These are phyloP conservation scores for Ernsta delagoae DNA, from an alignment of 2,888 invertebrate genomes.

Conservation along the genomic window DNA sequence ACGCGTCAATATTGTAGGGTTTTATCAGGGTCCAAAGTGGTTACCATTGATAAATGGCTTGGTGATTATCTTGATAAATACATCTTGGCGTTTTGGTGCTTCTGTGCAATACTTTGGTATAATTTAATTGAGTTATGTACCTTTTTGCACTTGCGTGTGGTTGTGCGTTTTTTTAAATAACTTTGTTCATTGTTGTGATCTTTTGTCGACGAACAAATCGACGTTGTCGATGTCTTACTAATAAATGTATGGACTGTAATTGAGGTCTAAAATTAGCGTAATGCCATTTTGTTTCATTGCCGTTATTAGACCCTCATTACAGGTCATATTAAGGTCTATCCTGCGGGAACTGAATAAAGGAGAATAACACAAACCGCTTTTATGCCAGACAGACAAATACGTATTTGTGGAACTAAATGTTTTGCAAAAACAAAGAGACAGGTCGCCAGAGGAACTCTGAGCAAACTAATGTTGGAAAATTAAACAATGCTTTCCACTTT, in stretches of 20 bases:
- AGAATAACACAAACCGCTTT: background rate
- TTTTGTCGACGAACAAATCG: no score
- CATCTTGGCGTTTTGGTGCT: no score
- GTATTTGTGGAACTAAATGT: constrained; percentile 9
- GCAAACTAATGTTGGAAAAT: constrained; percentile 7
- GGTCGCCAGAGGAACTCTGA: background rate
- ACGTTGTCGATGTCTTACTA: no score
- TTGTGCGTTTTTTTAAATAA: no score
- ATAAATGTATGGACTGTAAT: background rate
- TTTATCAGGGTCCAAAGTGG: no score
- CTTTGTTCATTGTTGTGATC: no score
- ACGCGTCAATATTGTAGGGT: no score
- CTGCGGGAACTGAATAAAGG: constrained; percentile 8
- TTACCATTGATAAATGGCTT: no score
- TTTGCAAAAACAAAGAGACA: constrained; percentile 9
- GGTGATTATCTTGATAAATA: no score
- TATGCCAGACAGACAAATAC: constrained; percentile 6
- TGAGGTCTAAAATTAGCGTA: background rate
- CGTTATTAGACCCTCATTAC: constrained; percentile 7
- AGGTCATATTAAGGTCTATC: constrained; percentile 12
- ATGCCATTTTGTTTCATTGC: constrained; percentile 1
- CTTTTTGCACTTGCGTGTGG: no score
- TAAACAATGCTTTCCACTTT: constrained; percentile 8
- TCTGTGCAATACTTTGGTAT: no score
- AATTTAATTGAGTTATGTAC: no score